Conservation (phyloP, 2,113 vertebrate species). For the Ornithorhynchus anatinus region DNA sequence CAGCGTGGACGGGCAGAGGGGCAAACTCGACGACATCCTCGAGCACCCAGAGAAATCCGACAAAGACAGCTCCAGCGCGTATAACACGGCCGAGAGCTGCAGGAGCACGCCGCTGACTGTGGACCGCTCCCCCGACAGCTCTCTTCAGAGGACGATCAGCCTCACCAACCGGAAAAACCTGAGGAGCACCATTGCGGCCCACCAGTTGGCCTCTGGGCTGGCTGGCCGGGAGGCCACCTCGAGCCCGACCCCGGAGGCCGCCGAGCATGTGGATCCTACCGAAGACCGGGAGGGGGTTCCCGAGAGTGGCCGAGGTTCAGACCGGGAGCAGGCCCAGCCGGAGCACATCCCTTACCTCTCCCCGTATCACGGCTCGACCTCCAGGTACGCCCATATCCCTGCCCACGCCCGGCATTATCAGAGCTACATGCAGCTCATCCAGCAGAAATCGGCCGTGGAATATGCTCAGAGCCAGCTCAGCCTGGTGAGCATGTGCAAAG, state of each 20-base stretch:
- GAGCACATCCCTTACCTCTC: conserved; percentile 86
- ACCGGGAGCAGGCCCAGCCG: conserved; percentile 58
- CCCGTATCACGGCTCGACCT: conserved; percentile 85
- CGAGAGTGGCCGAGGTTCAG: conserved; percentile 69
- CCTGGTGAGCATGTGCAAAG: conserved; percentile 86
- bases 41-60: conserved; percentile 92
- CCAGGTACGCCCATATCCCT: conserved; percentile 83
- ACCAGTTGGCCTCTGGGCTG: conserved; percentile 64
- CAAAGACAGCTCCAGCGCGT: conserved; percentile 97
- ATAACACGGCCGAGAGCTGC: conserved; percentile 95
- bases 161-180: conserved; percentile 92
- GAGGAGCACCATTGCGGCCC: conserved; percentile 68
- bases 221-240: conserved; percentile 62
- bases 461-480: conserved; percentile 94
- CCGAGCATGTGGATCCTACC: conserved; percentile 68
- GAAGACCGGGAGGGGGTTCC: conserved; percentile 68
- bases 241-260: conserved; percentile 71
- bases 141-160: conserved; percentile 87
- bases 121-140: conserved; percentile 89
- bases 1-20: conserved; percentile 67
- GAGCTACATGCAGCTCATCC: conserved; percentile 96
- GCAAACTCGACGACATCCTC: conserved; percentile 82
- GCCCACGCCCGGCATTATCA: conserved; percentile 92
- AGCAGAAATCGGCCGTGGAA: conserved; percentile 93
- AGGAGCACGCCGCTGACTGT: conserved; percentile 88